phyloP scores from a whole-genome alignment of 2,113 vertebrate species.

The Barnardius zonarius region DNA sequence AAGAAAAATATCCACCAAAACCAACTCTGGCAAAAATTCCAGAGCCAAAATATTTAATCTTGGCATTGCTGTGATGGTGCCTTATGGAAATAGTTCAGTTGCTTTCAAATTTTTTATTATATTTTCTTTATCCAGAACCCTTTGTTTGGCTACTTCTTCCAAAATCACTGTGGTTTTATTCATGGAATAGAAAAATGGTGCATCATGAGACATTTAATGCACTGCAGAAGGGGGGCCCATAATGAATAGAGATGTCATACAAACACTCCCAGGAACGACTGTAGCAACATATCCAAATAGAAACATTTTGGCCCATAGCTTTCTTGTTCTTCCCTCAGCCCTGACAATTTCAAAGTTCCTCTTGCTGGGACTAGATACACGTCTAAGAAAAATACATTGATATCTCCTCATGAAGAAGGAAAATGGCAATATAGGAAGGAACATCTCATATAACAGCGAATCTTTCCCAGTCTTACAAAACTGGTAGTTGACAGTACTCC shows the following conservation, averaged over 20 bases:
- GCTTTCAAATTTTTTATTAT: neutral
- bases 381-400: neutral
- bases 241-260: neutral
- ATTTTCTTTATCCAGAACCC: neutral
- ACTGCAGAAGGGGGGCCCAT: neutral
- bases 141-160: conserved; percentile 4
- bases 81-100: neutral
- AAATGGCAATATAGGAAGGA: neutral
- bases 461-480: neutral
- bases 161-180: neutral
- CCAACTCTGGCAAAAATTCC: neutral
- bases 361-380: neutral
- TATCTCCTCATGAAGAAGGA: neutral
- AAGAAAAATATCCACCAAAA: neutral
- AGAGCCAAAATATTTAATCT: neutral
- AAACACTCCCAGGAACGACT: neutral
- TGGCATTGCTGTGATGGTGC: neutral
- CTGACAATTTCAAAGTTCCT: neutral
- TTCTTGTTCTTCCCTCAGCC: neutral
- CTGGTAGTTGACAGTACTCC: neutral
- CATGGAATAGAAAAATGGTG: neutral
- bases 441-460: neutral
- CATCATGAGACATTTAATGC: neutral
- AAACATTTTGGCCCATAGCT: neutral
- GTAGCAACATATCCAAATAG: neutral